phyloP scores from a whole-genome alignment of 1,140 invertebrate genomes.

The Vanessa atalanta region DNA sequence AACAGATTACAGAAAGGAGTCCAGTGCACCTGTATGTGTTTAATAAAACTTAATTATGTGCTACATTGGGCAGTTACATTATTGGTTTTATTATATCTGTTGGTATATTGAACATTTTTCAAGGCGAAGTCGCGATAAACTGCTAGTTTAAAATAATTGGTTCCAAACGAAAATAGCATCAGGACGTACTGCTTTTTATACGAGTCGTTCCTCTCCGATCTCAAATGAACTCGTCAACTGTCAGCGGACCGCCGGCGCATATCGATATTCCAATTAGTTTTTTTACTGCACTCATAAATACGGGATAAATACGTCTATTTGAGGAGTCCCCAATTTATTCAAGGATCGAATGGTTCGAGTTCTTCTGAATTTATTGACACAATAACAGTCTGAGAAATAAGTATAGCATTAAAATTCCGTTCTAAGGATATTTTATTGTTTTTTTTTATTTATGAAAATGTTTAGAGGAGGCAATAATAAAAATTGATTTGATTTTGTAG shows the following conservation, averaged over 20 bases:
- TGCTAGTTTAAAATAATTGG: conserved; percentile 8
- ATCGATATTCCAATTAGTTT: conserved; percentile 27
- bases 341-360: neutral
- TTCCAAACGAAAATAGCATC: conserved; percentile 18
- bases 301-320: conserved; percentile 28
- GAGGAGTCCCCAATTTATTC: conserved; percentile 17
- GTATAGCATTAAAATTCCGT: no score
- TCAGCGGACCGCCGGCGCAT: neutral
- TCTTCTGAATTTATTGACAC: conserved; percentile 18
- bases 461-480: no score
- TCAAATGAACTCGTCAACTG: conserved; percentile 21
- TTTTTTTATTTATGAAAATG: no score
- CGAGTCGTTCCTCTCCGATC: neutral
- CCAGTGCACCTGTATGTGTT: no score
- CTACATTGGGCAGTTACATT: no score
- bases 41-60: no score
- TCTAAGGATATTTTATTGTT: neutral
- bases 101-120: neutral
- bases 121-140: neutral
- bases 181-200: neutral
- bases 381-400: neutral
- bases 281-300: conserved; percentile 29
- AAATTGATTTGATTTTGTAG: no score
- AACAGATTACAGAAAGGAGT: no score
- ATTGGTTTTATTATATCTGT: no score